A percentile compares a stretch with the other conserved stretches of the same genome.
Evolutionary conservation across 2,113 vertebrate species (phyloP).

Genomic region (Leucosticte australis): DNA sequence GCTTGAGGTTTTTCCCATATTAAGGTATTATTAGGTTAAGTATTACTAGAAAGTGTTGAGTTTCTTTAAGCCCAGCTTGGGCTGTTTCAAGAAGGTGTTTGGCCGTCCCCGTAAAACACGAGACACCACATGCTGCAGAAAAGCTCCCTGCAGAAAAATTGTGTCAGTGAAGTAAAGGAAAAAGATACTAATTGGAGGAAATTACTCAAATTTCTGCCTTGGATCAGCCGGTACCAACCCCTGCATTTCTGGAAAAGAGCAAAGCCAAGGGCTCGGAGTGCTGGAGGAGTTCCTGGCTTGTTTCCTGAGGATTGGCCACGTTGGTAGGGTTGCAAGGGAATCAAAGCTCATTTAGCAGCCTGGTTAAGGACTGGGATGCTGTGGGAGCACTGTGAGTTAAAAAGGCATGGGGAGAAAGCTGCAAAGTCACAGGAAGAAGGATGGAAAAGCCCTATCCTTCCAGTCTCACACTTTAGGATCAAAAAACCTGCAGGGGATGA

Average conservation of each 20-base stretch:
- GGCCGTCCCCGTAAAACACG: background rate
- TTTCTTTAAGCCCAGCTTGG: background rate
- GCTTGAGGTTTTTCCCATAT: background rate
- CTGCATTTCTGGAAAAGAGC: background rate
- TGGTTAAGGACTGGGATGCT: background rate
- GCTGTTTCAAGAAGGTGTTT: background rate
- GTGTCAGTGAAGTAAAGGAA: background rate
- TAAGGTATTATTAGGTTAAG: background rate
- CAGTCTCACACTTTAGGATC: background rate
- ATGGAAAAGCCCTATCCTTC: background rate
- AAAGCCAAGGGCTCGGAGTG: background rate
- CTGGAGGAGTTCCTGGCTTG: background rate
- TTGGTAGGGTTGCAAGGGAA: background rate
- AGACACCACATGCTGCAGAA: background rate
- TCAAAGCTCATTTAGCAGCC: background rate
- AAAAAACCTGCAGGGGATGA: no score
- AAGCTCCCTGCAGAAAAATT: background rate
- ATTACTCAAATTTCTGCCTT: conserved; percentile 13
- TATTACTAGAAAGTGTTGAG: background rate
- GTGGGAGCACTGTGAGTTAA: background rate
- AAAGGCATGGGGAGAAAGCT: background rate
- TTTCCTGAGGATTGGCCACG: conserved; percentile 33
- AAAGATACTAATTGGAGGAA: conserved; percentile 37
- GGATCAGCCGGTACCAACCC: background rate
- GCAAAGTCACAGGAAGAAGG: background rate